Percentiles rank a stretch among this genome's conserved stretches.
These are phyloP conservation scores for Hemibagrus wyckioides DNA, from an alignment of 2,113 vertebrate species.

Conservation along the genomic window DNA sequence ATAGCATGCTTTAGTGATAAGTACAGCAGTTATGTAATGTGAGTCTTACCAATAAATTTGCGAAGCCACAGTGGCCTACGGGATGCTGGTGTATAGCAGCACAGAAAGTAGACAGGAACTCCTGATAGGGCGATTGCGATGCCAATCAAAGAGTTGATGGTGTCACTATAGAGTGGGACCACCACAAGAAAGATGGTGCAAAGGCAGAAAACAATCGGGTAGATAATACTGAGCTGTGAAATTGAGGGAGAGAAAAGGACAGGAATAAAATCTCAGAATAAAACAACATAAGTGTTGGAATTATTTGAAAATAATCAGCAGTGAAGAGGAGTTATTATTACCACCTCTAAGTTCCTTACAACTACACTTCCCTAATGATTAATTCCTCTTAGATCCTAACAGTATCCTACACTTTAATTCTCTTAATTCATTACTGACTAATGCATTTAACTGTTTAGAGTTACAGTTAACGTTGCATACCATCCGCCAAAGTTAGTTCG, in stretches of 20 bases:
- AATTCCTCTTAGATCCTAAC: not conserved
- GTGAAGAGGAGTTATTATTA: not conserved
- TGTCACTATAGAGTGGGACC: constrained; percentile 88
- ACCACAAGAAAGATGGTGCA: constrained; percentile 89
- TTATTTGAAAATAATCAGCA: not conserved
- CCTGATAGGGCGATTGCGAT: constrained; percentile 86
- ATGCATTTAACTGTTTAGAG: not conserved
- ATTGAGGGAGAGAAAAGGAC: not conserved
- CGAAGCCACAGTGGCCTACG: constrained; percentile 76
- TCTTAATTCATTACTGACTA: not conserved
- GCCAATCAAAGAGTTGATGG: constrained; percentile 86
- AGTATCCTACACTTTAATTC: not conserved
- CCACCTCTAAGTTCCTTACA: not conserved
- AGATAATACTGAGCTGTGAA: constrained; percentile 82
- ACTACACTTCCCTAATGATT: not conserved
- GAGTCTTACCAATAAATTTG: constrained; percentile 73
- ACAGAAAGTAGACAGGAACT: constrained; percentile 85
- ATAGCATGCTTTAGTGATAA: not conserved
- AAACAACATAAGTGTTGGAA: not conserved
- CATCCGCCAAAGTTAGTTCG: not conserved
- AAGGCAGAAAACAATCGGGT: constrained; percentile 86
- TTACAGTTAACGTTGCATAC: not conserved
- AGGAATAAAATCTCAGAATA: not conserved
- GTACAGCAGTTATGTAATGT: not conserved
- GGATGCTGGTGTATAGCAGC: constrained; percentile 75